Evolutionary conservation across 1,140 invertebrate species (phyloP).

Genomic region (Stegodyphus mimosarum): DNA sequence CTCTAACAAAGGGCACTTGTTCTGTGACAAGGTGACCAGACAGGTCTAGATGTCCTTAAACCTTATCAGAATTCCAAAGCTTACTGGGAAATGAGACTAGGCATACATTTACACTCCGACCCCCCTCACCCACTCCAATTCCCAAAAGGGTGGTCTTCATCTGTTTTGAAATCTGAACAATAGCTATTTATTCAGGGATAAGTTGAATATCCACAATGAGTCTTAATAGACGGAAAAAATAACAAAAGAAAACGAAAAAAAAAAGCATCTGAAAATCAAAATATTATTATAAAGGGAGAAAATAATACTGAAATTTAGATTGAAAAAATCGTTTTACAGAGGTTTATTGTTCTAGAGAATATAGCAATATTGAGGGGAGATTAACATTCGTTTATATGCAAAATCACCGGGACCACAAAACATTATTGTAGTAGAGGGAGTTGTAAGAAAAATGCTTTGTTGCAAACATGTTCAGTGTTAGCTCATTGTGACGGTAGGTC

Average conservation of each 20-base stretch:
- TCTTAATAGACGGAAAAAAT: neutral
- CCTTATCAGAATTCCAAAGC: neutral
- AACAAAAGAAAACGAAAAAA: too few relatives aligned
- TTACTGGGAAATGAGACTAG: neutral
- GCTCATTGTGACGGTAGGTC: too few relatives aligned
- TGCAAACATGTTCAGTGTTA: too few relatives aligned
- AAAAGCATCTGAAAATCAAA: too few relatives aligned
- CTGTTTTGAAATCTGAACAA: slow-evolving; percentile 2
- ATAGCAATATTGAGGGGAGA: neutral
- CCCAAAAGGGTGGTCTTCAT: slow-evolving; percentile 1
- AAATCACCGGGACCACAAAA: too few relatives aligned
- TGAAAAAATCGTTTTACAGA: slow-evolving; percentile 3
- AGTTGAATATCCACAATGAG: slow-evolving; percentile 2
- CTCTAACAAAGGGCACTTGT: slow-evolving; percentile 3
- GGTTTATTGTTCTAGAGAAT: slow-evolving; percentile 3
- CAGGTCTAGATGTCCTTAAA: slow-evolving; percentile 2
- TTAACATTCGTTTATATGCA: too few relatives aligned
- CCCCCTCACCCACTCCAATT: neutral
- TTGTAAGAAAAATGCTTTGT: too few relatives aligned
- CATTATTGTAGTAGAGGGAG: too few relatives aligned
- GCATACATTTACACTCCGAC: neutral
- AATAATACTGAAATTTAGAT: slow-evolving; percentile 8
- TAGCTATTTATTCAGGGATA: slow-evolving; percentile 2
- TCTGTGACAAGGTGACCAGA: neutral
- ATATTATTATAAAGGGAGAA: neutral